Percentiles rank a stretch among this genome's conserved stretches.
Conservation (phyloP, 2,888 invertebrate genomes). For the Chironomus riparius region DNA sequence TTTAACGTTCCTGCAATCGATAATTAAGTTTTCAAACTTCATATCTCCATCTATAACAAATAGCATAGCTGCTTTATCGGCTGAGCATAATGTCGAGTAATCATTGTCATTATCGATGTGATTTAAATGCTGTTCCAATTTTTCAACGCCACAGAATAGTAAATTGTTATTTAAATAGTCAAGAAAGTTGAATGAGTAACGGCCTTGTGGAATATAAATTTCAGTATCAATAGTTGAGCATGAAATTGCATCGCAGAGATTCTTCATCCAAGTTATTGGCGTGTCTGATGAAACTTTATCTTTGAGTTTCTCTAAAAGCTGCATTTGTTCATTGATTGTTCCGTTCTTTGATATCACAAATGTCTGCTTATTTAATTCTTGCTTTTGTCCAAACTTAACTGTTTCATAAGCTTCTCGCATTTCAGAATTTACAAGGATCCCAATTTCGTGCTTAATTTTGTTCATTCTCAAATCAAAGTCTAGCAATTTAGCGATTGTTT, state of each 20-base stretch:
- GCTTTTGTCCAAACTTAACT: slow-evolving; percentile 33
- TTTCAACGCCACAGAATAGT: slow-evolving; percentile 38
- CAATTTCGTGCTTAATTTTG: slow-evolving; percentile 51
- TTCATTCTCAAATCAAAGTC: slow-evolving; percentile 48
- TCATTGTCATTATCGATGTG: slow-evolving; percentile 26
- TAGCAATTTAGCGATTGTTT: slow-evolving; percentile 37
- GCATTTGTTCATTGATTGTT: slow-evolving; percentile 43
- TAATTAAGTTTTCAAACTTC: slow-evolving; percentile 46
- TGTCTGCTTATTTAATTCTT: slow-evolving; percentile 34
- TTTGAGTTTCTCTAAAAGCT: slow-evolving; percentile 42
- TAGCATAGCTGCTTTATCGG: slow-evolving; percentile 46
- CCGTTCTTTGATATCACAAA: slow-evolving; percentile 44
- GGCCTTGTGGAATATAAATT: slow-evolving; percentile 45
- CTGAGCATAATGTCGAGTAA: slow-evolving; percentile 39
- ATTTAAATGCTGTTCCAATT: slow-evolving; percentile 28
- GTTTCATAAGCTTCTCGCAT: slow-evolving; percentile 45
- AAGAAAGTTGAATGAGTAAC: slow-evolving; percentile 44
- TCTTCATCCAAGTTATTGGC: slow-evolving; percentile 42
- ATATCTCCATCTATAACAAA: slow-evolving; percentile 47
- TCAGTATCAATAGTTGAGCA: slow-evolving; percentile 42
- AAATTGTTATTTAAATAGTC: slow-evolving; percentile 48
- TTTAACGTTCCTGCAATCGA: slow-evolving; percentile 46
- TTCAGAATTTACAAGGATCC: slow-evolving; percentile 50
- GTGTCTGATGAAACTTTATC: slow-evolving; percentile 37
- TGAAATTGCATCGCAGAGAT: slow-evolving; percentile 37